phyloP scores from a whole-genome alignment of 1,140 invertebrate genomes.

The Mya arenaria region DNA sequence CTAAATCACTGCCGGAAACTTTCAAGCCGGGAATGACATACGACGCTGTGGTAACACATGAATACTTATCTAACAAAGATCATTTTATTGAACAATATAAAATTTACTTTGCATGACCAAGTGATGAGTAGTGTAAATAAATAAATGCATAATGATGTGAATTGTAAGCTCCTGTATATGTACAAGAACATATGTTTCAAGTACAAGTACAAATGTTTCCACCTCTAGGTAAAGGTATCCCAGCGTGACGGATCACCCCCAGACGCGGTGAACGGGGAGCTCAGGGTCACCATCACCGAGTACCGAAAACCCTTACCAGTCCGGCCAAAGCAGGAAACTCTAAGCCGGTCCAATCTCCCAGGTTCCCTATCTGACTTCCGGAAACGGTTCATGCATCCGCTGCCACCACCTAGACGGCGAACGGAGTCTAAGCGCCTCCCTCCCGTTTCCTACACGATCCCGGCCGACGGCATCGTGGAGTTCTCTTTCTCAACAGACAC shows the following conservation, averaged over 20 bases:
- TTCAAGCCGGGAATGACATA: constrained; percentile 66
- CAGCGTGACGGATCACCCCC: constrained; percentile 59
- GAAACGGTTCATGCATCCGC: background rate
- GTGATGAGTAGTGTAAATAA: no score
- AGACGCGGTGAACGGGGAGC: constrained; percentile 27
- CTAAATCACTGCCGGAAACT: constrained; percentile 45
- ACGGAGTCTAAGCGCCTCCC: background rate
- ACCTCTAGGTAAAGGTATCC: constrained; percentile 61
- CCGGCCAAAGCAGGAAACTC: background rate
- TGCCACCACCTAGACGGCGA: background rate
- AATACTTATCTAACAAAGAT: no score
- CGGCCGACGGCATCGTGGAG: constrained; percentile 57
- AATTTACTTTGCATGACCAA: no score
- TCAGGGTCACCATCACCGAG: constrained; percentile 59
- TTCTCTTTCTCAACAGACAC: constrained; percentile 56
- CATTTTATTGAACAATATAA: no score
- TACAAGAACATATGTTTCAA: no score
- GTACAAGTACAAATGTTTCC: no score
- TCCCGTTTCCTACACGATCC: constrained; percentile 37
- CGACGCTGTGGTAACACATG: constrained; percentile 56
- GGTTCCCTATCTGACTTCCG: background rate
- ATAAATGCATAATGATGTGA: no score
- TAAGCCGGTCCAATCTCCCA: background rate
- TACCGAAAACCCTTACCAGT: constrained; percentile 10
- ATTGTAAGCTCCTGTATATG: no score